phyloP scores from a whole-genome alignment of 1,140 invertebrate species.

The Chrysoperla carnea region DNA sequence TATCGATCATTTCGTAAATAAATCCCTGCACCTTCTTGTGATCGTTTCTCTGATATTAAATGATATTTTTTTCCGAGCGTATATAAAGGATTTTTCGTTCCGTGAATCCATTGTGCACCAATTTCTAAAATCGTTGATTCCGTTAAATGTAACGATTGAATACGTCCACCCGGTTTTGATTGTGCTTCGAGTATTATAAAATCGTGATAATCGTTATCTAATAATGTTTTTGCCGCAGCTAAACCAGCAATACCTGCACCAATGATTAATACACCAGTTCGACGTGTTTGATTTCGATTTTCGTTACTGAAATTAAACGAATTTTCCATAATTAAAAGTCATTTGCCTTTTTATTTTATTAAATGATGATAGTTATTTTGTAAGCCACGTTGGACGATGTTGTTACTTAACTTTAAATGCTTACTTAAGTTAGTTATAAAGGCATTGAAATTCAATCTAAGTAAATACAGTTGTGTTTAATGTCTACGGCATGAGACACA shows the following conservation, averaged over 20 bases:
- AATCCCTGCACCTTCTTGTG: slow-evolving; percentile 30
- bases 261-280: slow-evolving; percentile 28
- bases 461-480: no score
- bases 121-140: slow-evolving; percentile 29
- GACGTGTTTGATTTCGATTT: not conserved
- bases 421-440: no score
- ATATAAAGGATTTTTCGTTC: slow-evolving; percentile 36
- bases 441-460: no score
- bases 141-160: slow-evolving; percentile 27
- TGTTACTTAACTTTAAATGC: no score
- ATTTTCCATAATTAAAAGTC: not conserved
- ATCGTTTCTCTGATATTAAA: slow-evolving; percentile 24
- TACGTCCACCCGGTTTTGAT: slow-evolving; percentile 38
- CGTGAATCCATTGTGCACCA: slow-evolving; percentile 64
- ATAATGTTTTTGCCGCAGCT: slow-evolving; percentile 29
- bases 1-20: slow-evolving; percentile 32
- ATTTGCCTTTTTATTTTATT: not conserved
- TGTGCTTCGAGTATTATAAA: slow-evolving; percentile 38
- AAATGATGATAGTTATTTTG: no score
- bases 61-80: slow-evolving; percentile 23
- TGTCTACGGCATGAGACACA: no score
- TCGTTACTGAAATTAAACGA: not conserved
- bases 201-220: slow-evolving; percentile 26
- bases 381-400: no score
- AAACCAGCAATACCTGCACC: slow-evolving; percentile 44